Evolutionary conservation across 2,888 invertebrate genomes (phyloP).

Genomic region (Cataglyphis albicans): DNA sequence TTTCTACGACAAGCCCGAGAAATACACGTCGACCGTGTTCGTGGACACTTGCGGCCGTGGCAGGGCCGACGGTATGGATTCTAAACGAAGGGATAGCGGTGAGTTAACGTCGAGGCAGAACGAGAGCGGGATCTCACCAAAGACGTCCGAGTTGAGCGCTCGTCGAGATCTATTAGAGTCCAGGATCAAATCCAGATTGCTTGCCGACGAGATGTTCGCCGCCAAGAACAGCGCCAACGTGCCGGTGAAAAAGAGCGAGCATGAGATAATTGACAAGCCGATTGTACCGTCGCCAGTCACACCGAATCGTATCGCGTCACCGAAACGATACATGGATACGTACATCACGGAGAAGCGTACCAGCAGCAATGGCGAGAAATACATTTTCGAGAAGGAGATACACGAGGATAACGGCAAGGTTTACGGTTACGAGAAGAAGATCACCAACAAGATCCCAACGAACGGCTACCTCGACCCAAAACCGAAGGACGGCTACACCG

Average conservation of each 20-base stretch:
- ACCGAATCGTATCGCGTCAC: slow-evolving; percentile 81
- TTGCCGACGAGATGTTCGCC: slow-evolving; percentile 84
- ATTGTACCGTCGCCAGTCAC: slow-evolving; percentile 84
- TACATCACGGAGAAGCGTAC: slow-evolving; percentile 83
- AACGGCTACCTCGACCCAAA: slow-evolving; percentile 86
- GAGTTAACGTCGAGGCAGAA: slow-evolving; percentile 67
- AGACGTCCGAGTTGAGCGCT: slow-evolving; percentile 89
- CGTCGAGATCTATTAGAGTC: slow-evolving; percentile 92
- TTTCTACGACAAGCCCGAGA: slow-evolving; percentile 80
- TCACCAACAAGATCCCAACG: slow-evolving; percentile 87
- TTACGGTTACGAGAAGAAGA: slow-evolving; percentile 84
- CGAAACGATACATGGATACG: slow-evolving; percentile 83
- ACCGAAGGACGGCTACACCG: slow-evolving; percentile 80
- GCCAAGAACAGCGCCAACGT: slow-evolving; percentile 76
- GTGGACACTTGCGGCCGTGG: slow-evolving; percentile 87
- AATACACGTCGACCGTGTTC: slow-evolving; percentile 84
- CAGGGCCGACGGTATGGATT: slow-evolving; percentile 87
- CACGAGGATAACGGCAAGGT: slow-evolving; percentile 85
- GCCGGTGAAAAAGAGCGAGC: slow-evolving; percentile 79
- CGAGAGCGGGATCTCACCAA: slow-evolving; percentile 76
- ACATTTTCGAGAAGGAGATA: slow-evolving; percentile 84
- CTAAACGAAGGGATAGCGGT: slow-evolving; percentile 75
- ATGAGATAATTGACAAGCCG: slow-evolving; percentile 84
- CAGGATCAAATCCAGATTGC: slow-evolving; percentile 89
- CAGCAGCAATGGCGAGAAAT: slow-evolving; percentile 84